These are phyloP conservation scores for Drosophila leonis DNA, from an alignment of 2,888 invertebrate genomes.

Conservation along the genomic window DNA sequence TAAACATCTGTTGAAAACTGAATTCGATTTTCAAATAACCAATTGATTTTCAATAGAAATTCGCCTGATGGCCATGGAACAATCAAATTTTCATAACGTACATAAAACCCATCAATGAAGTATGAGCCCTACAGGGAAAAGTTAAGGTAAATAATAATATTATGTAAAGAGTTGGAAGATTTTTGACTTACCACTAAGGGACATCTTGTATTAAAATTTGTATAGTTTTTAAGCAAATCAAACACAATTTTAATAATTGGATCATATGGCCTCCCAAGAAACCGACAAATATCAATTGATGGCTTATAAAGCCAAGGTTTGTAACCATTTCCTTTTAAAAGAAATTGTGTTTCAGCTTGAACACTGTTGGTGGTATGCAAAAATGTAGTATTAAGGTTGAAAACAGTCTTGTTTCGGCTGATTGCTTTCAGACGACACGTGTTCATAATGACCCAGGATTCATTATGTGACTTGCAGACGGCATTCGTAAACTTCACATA, in stretches of 20 bases:
- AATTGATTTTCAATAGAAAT: background rate
- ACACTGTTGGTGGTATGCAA: background rate
- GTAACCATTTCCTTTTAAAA: background rate
- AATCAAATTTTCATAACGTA: background rate
- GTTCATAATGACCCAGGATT: background rate
- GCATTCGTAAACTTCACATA: background rate
- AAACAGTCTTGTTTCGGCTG: background rate
- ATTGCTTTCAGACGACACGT: background rate
- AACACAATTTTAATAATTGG: background rate
- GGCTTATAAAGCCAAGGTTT: conserved; percentile 5
- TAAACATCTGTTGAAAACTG: background rate
- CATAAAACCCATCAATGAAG: background rate
- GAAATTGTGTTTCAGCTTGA: background rate
- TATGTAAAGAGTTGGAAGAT: too few species aligned
- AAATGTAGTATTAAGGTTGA: background rate
- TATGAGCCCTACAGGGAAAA: background rate
- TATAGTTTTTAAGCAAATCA: background rate
- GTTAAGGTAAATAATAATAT: background rate
- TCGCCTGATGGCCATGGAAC: background rate
- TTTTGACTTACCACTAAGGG: background rate
- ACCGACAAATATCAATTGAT: background rate
- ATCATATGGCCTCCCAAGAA: background rate
- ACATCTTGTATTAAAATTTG: background rate
- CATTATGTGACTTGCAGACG: background rate
- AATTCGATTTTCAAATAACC: background rate